Evolutionary conservation across 2,888 invertebrate genomes (phyloP), one percentile per base, ranked within the genome.

Genomic region (Meandrusa payeni): DNA sequence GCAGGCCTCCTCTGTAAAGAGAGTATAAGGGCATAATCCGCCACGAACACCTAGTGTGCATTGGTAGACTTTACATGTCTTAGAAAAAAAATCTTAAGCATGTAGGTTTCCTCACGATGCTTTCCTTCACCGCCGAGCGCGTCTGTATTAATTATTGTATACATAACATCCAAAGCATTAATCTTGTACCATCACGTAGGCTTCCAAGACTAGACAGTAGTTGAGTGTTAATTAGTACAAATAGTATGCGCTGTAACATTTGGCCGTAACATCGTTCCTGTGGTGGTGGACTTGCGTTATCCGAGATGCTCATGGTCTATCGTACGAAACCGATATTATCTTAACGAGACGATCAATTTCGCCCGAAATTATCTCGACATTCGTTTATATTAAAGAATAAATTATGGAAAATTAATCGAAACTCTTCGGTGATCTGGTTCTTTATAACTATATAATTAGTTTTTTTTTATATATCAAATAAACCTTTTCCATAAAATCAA

Each of bases 401-500:
- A 49, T 33, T 41, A 27, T 47, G 15, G 33, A 39, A 42, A 38
- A 48, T 41, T 34, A 46, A 41, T 48, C 46, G 46, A 67, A 69
- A 68, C 69, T 73, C 69, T 74, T 71, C 68, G 86, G 83, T 86
- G 82, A 82, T 79, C 77, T 80, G 86, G 86, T 79, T 70, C 74
- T 79, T 61, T 64, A 47, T 63, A 72, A 77, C 69, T 71, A 75
- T 73, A 75, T 77, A 70, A 64, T 71, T 72, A 62, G 57, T 64
- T 69, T 55, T 63, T 70, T 76, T 80, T 76, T 79, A 81, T 81
- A 82, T 81, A 80, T 80, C 72, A 76, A 83, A 85, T 80, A 83
- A 78, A 85, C 78, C 85, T 82, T 83, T 83, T 79, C 83, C 79
- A 83, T 85, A 79, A 85, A 86, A 86, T 85, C 82, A 68, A 85